These are phyloP conservation scores for Tenthredo mesomela DNA, from an alignment of 2,888 invertebrate species.

Conservation along the genomic window DNA sequence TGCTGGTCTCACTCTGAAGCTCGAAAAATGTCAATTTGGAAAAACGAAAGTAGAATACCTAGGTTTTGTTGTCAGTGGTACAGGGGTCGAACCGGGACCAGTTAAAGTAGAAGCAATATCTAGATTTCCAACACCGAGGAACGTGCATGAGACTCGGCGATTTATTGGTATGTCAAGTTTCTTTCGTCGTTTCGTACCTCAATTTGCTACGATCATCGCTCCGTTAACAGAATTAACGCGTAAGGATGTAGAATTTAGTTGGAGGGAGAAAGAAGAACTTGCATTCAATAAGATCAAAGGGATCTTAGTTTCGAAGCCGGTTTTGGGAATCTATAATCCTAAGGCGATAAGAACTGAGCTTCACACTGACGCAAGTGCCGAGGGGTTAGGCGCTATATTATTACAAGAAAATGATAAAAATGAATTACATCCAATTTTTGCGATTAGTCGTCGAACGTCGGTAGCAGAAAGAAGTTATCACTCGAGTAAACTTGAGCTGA, in stretches of 20 bases:
- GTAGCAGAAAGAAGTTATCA: not conserved
- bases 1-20: conserved; percentile 1
- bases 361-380: not conserved
- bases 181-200: not conserved
- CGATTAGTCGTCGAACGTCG: not conserved
- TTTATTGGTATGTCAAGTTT: not conserved
- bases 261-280: not conserved
- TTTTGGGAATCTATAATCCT: not conserved
- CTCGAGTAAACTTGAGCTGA: not conserved
- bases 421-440: not conserved
- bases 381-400: not conserved
- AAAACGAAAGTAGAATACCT: not conserved
- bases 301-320: not conserved
- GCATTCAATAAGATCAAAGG: conserved; percentile 2
- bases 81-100: not conserved
- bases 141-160: conserved; percentile 8
- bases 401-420: not conserved
- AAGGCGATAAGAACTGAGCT: not conserved
- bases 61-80: not conserved
- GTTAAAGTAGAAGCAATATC: not conserved
- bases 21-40: not conserved
- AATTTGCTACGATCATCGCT: not conserved
- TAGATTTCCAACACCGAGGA: not conserved
- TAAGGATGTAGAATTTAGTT: not conserved
- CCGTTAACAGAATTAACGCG: not conserved